Evolutionary conservation across 2,113 vertebrate species (phyloP), one percentile per base, ranked within the genome.

Genomic region (Pangasianodon hypophthalmus): DNA sequence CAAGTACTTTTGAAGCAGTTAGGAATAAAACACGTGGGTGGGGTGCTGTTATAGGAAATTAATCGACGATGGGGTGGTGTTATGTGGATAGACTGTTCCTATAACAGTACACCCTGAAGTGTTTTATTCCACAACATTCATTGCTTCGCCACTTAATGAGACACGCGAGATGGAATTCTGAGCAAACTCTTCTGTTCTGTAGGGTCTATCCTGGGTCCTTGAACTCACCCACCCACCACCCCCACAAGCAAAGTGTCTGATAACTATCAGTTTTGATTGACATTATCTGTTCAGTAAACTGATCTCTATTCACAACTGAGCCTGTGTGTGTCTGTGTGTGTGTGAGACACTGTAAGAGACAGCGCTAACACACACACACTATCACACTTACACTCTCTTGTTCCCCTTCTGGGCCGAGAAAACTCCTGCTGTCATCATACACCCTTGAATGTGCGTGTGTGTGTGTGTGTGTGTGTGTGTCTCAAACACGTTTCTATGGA

Each of bases 401-500:
- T 83, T 83, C 29, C 32, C 32, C n/a, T 32, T 82, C 32, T 54
- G 50, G 80, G 50, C 80, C 4, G 32, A 58, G 81, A 83, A 21
- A 83, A 83, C 52, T 58, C 81, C 52, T 37, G 81, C 54, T 83
- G 81, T 58, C 81, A 41, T 83, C 54, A 24, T 83, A 58, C 80
- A 56, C 52, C 19, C 19, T 58, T 41, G 18, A 44, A 19, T 87
- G 85, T 85, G 52, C 85, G 62, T 85, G 82, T 87, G 85, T 90
- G 75, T 87, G 58, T 87, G 85, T 86, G 75, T 90, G 41, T 81
- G 58, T 83, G 85, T 75, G 44, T 88, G 87, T 89, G 88, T 90
- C 16, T 86, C 41, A 41, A 82, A 58, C 9, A 46, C 18, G 26
- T 73, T 56, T 71, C 21, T 77, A 71, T 44, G 41, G 24, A 16